phyloP scores from a whole-genome alignment of 2,113 vertebrate genomes.

The Seriola dumerili region DNA sequence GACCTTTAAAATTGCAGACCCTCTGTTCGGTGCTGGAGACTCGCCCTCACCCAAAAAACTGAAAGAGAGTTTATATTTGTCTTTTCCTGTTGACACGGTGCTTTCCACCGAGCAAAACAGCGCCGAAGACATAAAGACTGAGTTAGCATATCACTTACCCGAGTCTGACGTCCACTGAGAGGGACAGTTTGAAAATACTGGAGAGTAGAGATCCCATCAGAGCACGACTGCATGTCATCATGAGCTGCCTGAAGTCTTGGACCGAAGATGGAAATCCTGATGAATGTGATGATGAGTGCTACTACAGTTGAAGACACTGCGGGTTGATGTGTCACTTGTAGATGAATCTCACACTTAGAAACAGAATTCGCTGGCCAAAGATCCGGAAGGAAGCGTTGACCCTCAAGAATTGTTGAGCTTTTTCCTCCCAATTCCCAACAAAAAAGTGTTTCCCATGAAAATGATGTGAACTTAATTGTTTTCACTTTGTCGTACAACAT shows the following conservation, averaged over 20 bases:
- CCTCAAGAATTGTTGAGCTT: neutral
- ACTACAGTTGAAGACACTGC: neutral
- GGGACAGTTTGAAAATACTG: neutral
- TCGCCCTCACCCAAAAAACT: conserved; percentile 83
- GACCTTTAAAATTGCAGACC: conserved; percentile 82
- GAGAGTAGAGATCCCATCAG: neutral
- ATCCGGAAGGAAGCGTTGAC: neutral
- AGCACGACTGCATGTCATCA: neutral
- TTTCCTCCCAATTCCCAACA: neutral
- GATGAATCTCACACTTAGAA: neutral
- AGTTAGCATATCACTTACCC: conserved; percentile 71
- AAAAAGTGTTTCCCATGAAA: conserved; percentile 21
- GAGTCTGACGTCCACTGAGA: conserved; percentile 75
- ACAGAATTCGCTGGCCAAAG: neutral
- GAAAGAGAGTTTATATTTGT: conserved; percentile 87
- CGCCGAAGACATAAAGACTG: conserved; percentile 72
- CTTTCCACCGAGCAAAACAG: conserved; percentile 81
- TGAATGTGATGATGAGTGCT: neutral
- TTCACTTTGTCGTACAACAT: conserved; percentile 12
- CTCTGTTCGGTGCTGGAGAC: conserved; percentile 69
- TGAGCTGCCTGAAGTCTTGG: neutral
- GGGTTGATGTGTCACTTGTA: neutral
- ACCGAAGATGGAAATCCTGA: neutral
- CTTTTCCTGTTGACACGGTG: conserved; percentile 88
- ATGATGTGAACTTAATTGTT: conserved; percentile 44